Percentiles rank a stretch among this genome's conserved stretches.
Evolutionary conservation across 2,888 invertebrate species (phyloP).

Genomic region (Sinohyriopsis cumingii): DNA sequence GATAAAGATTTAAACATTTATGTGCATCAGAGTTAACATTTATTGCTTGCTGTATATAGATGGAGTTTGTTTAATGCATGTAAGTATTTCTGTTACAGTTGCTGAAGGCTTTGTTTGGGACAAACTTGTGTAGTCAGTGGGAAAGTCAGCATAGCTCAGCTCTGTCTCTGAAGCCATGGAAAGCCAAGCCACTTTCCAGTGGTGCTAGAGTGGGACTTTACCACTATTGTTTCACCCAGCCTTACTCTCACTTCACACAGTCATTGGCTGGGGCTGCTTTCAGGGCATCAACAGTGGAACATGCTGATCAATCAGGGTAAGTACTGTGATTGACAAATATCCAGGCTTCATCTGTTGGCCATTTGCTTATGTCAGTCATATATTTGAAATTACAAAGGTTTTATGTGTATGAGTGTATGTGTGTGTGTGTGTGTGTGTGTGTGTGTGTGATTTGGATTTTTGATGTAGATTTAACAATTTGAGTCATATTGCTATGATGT

Average conservation of each 20-base stretch:
- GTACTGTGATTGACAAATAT: conserved; percentile 1
- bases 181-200: conserved; percentile 56
- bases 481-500: no score
- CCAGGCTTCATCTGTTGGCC: no score
- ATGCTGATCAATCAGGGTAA: conserved; percentile 61
- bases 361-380: no score
- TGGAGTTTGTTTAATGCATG: no score
- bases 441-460: no score
- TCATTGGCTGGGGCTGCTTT: conserved; percentile 66
- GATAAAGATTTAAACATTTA: no score
- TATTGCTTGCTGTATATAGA: no score
- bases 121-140: conserved; percentile 77
- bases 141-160: conserved; percentile 51
- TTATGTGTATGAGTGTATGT: no score
- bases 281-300: conserved; percentile 58
- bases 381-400: no score
- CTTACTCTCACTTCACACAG: conserved; percentile 72
- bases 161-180: conserved; percentile 54
- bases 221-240: conserved; percentile 70
- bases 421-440: no score
- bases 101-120: conserved; percentile 82
- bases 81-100: conserved; percentile 67
- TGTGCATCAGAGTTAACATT: no score
- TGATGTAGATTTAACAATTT: no score
- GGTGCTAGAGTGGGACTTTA: conserved; percentile 69